phyloP scores from a whole-genome alignment of 2,113 vertebrate genomes.

The Campylomormyrus tamandua region DNA sequence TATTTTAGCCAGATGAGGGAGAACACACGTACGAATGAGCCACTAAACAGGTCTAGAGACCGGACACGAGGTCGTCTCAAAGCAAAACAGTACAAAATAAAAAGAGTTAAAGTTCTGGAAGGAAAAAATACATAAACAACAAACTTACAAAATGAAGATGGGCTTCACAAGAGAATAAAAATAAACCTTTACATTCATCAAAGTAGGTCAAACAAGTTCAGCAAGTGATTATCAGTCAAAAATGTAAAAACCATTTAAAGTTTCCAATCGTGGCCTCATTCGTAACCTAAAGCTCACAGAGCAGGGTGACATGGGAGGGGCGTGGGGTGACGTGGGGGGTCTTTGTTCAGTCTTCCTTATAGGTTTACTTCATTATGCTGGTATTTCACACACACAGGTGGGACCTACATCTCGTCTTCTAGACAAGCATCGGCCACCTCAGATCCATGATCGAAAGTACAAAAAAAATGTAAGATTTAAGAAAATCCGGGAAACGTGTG shows the following conservation, averaged over 20 bases:
- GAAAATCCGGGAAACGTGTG: constrained; percentile 48
- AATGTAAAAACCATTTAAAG: constrained; percentile 39
- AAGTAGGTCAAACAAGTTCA: constrained; percentile 48
- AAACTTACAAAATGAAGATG: constrained; percentile 11
- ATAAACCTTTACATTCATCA: constrained; percentile 65
- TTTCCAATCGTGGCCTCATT: constrained; percentile 17
- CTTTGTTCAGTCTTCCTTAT: constrained; percentile 7
- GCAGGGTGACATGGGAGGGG: not conserved
- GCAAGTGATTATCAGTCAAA: constrained; percentile 51
- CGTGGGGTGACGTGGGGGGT: not conserved
- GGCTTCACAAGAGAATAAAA: constrained; percentile 17
- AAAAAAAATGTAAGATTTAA: constrained; percentile 6
- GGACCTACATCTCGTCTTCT: constrained; percentile 46
- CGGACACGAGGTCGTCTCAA: not conserved
- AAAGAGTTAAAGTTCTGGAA: constrained; percentile 6
- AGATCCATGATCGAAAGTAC: constrained; percentile 26
- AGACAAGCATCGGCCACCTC: constrained; percentile 35
- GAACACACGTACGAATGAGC: constrained; percentile 54
- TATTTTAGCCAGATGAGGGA: constrained; percentile 43
- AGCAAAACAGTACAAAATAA: constrained; percentile 41
- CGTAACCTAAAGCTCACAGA: constrained; percentile 1
- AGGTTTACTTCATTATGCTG: constrained; percentile 14
- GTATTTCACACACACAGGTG: constrained; percentile 26
- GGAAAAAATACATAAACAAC: constrained; percentile 10
- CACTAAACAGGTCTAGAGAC: constrained; percentile 49